Base-by-base conservation (phyloP, 2,888 invertebrate genomes). In the Brachynemurus nebulosus region DNA sequence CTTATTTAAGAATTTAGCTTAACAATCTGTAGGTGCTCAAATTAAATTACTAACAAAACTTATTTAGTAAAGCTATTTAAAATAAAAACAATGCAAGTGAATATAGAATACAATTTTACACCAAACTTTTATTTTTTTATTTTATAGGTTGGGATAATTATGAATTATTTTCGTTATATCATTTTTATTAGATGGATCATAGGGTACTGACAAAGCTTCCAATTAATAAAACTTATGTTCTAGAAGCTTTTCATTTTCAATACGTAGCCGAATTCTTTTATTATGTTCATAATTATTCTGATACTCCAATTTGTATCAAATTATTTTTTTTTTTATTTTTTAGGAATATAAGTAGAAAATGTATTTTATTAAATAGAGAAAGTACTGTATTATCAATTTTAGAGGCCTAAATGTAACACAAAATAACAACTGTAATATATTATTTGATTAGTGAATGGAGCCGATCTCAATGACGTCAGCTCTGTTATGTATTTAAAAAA, bases 1-100 rank as follows among this genome's bases (percentile, higher is more conserved):
- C 52, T 58, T 57, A 58, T 55, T 53, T 61, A 62, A 62, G 61
- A 59, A n/a, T n/a, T 62, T 65, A 65, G 65, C 65, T 65, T 65
- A 65, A 65, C 57, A 23, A 52, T 48, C 45, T 58, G 63, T 65
- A 66, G 65, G 64, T 66, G 66, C 65, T 66, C 65, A 65, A 66
- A 57, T 57, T 61, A 61, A 58, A 59, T 53, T 52, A 38, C 35
- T 35, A 40, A 39, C 19, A 20, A 36, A 20, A 46, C 25, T 47
- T 40, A 37, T 19, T 40, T 45, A 45, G 41, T 44, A 40, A 49
- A 36, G 47, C 27, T 33, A 39, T 14, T 17, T 20, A 12, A 48
- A 47, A 47, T 45, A 30, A 12, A 30, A 30, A 14, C n/a, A n/a
- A n/a, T n/a, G n/a, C n/a, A 14, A 30, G 30, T 14, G 14, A 30